Base-by-base conservation (phyloP, 2,888 invertebrate genomes). In the Rhamphomyia laevipes region DNA sequence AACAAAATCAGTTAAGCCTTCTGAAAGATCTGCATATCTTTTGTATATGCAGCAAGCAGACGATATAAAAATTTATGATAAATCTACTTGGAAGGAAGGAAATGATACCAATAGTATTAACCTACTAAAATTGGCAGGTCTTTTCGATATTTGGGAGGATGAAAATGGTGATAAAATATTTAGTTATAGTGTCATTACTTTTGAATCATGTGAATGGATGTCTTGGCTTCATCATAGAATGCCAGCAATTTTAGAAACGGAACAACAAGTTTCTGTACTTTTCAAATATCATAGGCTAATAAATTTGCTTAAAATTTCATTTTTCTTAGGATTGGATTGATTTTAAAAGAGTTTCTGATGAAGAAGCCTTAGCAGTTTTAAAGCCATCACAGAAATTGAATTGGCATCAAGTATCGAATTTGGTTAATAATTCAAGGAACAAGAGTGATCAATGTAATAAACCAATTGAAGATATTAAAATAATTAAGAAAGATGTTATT, bases 211-310 rank as follows among this genome's bases (percentile, higher is more conserved):
- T 54, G 66, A 74, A 35, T 74, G 77, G 15, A 64, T 87, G 54
- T 73, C 77, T 31, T 84, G 84, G 82, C 70, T 89, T 46, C 89
- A 89, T 70, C 80, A 86, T 59, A 76, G 89, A 61, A 82, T 84
- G 78, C 89, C 89, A 49, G 84, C 86, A n/a, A 76, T 89, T 58
- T 72, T 90, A 42, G 77, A 80, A 49, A 77, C 74, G 31, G 78
- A 83, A 37, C 72, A 81, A 58, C 76, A 82, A 64, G 74, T 82
- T 54, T 65, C 76, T 58, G 84, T 82, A 59, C 62, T 68, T 64
- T 43, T 15, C 5, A 48, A 48, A 10, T n/a, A 31, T 46, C 16
- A 12, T 35, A 12, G 12, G 6, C 12, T 35, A n/a, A 23, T 40
- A 18, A 31, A 38, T 21, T 21, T 38, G 33, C 44, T 45, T 18